A percentile compares a stretch with the other conserved stretches of the same genome.
phyloP scores from a whole-genome alignment of 2,797 vertebrate species.

The Simalia tracyae region DNA sequence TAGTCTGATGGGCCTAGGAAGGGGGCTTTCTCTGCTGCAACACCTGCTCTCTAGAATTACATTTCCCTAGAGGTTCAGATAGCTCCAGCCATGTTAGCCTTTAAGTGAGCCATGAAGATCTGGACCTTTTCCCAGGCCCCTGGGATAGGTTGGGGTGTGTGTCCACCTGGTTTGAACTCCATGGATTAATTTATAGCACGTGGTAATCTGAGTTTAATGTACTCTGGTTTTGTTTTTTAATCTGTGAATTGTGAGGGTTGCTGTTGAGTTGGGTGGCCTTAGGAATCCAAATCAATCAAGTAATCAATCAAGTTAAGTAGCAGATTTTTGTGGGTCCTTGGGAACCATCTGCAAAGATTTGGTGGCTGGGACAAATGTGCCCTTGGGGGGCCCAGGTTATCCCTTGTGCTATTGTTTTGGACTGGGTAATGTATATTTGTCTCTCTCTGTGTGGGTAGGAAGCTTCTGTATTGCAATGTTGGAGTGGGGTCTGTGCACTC shows the following conservation, averaged over 20 bases:
- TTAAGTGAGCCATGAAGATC: background rate
- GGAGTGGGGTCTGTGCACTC: background rate
- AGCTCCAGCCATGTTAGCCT: background rate
- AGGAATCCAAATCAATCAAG: background rate
- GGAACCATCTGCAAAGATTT: background rate
- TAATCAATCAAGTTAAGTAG: background rate
- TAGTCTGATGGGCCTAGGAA: background rate
- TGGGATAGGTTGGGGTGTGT: background rate
- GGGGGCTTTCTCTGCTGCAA: too few species aligned
- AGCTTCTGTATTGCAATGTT: background rate
- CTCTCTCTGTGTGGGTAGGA: background rate
- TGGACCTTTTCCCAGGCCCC: background rate
- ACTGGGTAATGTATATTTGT: background rate
- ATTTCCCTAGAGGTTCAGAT: background rate
- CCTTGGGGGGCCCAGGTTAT: background rate
- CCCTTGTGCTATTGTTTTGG: background rate
- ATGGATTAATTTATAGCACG: background rate
- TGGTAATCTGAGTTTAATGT: background rate
- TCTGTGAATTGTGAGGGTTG: background rate
- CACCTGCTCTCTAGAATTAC: background rate
- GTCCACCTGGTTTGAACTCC: background rate
- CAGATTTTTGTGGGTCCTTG: background rate
- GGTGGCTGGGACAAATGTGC: background rate
- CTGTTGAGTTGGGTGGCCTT: background rate
- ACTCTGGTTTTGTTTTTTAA: background rate